Evolutionary conservation across 2,888 invertebrate species (phyloP), one percentile per base, ranked within the genome.

Genomic region (Myopa tessellatipennis): DNA sequence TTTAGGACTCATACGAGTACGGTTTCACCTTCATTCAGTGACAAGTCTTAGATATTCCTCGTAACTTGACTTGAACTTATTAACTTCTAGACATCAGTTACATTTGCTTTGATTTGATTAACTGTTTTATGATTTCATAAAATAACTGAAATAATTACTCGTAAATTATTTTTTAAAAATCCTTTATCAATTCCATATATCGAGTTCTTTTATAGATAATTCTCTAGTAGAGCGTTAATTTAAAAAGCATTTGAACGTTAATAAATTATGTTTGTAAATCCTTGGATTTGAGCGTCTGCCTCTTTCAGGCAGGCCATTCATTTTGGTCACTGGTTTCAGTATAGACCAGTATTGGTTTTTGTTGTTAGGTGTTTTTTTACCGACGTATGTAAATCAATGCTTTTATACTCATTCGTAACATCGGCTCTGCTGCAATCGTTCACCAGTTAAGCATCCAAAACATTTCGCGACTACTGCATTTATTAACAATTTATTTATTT

Each of bases 401-500:
- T 26, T 52, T 52, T 52, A 69, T 14, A n/a, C 38, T 34, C 36
- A 34, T 8, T 65, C 34, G 38, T 8, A 65, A 52, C 34, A 26
- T 7, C 34, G 50, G 16, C 10, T 61, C 10, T n/a, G 68, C 10
- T n/a, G 68, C n/a, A 68, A 45, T 67, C 67, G 67, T 61, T 61
- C 18, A 61, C 3, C 10, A 61, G 4, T 61, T 61, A 61, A 61
- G 61, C 61, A 3, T 26, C 26, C 61, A 18, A n/a, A 26, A 10
- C 61, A n/a, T 61, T 61, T 65, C 36, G 38, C 65, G 36, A 36
- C 36, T 65, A 65, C 65, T 38, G 69, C 69, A 52, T 69, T 69
- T 69, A 69, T 69, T 69, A 69, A 69, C 50, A 52, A 69, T 69
- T 52, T 69, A 69, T 69, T 69, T 69, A 52, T 69, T 69, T 50